These are phyloP conservation scores for Aphidoletes aphidimyza DNA, from an alignment of 2,888 invertebrate genomes.

Conservation along the genomic window DNA sequence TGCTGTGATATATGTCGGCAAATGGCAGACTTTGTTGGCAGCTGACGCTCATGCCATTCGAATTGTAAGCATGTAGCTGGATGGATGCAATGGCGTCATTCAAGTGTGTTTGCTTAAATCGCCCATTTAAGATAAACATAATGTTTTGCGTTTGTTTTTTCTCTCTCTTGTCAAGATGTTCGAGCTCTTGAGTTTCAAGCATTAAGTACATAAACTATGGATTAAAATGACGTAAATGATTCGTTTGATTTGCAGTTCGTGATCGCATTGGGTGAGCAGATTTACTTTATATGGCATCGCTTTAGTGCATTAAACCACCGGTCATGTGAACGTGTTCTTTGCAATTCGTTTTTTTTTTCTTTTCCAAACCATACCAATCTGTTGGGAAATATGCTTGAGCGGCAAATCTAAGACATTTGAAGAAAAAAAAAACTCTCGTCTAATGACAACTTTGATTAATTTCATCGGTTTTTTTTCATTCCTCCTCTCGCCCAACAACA, in stretches of 20 bases:
- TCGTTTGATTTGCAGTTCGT: slow-evolving; percentile 36
- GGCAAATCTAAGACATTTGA: neutral
- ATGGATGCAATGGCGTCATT: neutral
- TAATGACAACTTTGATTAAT: slow-evolving; percentile 36
- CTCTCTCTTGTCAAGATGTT: neutral
- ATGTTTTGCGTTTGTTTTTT: neutral
- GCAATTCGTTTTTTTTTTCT: no score
- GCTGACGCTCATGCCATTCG: no score
- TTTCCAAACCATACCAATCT: no score
- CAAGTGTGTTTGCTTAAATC: slow-evolving; percentile 31
- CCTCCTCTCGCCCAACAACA: neutral
- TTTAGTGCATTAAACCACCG: neutral
- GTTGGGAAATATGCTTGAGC: no score
- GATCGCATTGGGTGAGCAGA: neutral
- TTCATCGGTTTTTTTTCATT: neutral
- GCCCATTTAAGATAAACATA: slow-evolving; percentile 18
- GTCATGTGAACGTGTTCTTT: neutral
- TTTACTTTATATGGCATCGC: neutral
- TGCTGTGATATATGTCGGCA: neutral
- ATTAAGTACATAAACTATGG: slow-evolving; percentile 15
- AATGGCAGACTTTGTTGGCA: neutral
- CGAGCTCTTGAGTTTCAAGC: neutral
- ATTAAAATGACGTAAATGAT: slow-evolving; percentile 20
- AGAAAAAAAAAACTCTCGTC: neutral
- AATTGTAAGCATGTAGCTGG: no score